These are phyloP conservation scores for Parthenolecanium corni DNA, from an alignment of 2,888 invertebrate species.

Conservation along the genomic window DNA sequence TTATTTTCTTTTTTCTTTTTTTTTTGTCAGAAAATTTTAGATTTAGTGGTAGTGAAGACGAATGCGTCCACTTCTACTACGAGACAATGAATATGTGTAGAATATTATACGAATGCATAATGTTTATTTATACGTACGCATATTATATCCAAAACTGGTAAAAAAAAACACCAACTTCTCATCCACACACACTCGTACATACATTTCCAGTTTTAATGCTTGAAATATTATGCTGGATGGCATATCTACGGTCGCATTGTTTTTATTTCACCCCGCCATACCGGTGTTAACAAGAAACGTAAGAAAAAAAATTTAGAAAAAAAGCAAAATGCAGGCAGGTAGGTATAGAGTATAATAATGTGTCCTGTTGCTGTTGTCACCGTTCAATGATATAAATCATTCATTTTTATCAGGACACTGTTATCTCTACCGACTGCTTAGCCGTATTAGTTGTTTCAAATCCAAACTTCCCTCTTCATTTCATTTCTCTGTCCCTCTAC, in stretches of 20 bases:
- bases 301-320: not conserved
- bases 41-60: conserved; percentile 2
- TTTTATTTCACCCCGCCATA: conserved; percentile 15
- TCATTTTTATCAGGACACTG: conserved; percentile 25
- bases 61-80: conserved; percentile 17
- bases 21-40: not conserved
- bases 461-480: not conserved
- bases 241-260: conserved; percentile 24
- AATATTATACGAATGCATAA: not conserved
- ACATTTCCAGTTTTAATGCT: conserved; percentile 22
- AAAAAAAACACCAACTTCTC: not conserved
- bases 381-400: conserved; percentile 28
- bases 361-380: conserved; percentile 28
- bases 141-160: not conserved
- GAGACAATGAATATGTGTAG: conserved; percentile 12
- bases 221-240: conserved; percentile 26
- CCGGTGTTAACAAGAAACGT: conserved; percentile 6
- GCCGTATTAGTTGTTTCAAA: conserved; percentile 7
- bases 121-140: not conserved
- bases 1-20: conserved; percentile 9
- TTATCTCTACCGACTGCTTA: conserved; percentile 17
- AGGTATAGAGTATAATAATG: conserved; percentile 21
- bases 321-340: conserved; percentile 7
- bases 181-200: not conserved
- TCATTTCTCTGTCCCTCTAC: not conserved